phyloP scores from a whole-genome alignment of 92 coral and sea anemone species.

The Epizoanthus scotinus region DNA sequence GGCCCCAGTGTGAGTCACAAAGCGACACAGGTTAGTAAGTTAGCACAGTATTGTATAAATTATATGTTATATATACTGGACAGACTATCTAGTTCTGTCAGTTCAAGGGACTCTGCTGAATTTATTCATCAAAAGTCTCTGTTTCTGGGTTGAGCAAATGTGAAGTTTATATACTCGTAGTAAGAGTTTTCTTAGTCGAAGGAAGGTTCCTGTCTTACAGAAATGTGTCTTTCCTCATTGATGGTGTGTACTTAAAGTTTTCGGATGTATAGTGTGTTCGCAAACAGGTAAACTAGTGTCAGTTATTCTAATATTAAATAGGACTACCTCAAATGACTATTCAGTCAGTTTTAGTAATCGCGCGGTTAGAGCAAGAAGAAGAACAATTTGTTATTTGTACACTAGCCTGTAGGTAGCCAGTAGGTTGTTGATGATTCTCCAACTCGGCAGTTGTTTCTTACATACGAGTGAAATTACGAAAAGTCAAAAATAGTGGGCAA shows the following conservation, averaged over 20 bases:
- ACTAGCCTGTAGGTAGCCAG: too few species aligned
- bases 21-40: slow-evolving; percentile 93
- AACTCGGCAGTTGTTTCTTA: background rate
- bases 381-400: too few species aligned
- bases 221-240: background rate
- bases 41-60: slow-evolving; percentile 38
- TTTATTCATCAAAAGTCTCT: slow-evolving; percentile 1
- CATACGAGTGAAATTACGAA: background rate
- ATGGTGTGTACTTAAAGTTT: background rate
- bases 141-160: background rate
- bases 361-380: too few species aligned
- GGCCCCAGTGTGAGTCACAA: slow-evolving; percentile 88
- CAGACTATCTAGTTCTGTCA: background rate
- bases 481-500: background rate
- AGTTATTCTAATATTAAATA: slow-evolving; percentile 24
- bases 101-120: background rate
- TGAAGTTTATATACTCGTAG: background rate
- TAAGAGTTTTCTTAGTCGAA: slow-evolving; percentile 1
- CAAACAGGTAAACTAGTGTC: background rate
- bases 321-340: slow-evolving; percentile 15
- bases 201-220: slow-evolving; percentile 1
- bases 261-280: background rate
- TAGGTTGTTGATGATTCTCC: background rate
- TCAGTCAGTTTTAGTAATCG: too few species aligned
- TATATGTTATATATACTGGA: slow-evolving; percentile 11